Base-by-base conservation (phyloP, 1,140 invertebrate genomes). In the Pseudomyrmex flavicornis region DNA sequence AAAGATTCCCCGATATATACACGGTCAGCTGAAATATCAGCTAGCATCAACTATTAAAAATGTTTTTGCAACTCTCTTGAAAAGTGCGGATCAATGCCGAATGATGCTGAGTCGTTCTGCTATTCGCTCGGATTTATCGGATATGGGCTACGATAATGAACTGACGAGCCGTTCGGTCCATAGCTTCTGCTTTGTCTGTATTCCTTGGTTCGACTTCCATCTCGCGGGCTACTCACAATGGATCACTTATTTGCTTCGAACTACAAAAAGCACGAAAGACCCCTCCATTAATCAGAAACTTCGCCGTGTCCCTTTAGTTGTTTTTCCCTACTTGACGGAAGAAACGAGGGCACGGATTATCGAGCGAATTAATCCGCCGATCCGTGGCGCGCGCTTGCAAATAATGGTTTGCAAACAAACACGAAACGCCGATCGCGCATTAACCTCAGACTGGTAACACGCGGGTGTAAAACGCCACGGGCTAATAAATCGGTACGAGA, bases 341-440 rank as follows among this genome's bases (percentile, higher is more conserved):
- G 76, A 79, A 79, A 70, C 54, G 76, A 59, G 76, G 76, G 22
- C 76, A 70, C 20, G 66, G 44, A 80, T 70, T 80, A 80, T 72
- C 76, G 76, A 70, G 17, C 66, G 66, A 59, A 80, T 72, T 70
- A 80, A 70, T 69, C 65, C 50, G 35, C 13, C 65, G 54, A 79
- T 76, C 74, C 74, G 59, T 52, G 22, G 59, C 35, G 17, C 4
- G 35, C 35, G 35, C 52, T 79, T 52, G 76, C 76, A 70, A 79
- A 79, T 79, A 79, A 52, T 79, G 54, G 70, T 79, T 79, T 48
- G 20, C 76, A 70, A 79, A 70, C 65, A 79, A 79, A 79, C 66
- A 79, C 7, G 52, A 54, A 65, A 58, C 76, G 44, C 66, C n/a
- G 76, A 80, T 44, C 44, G 44, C 59, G 76, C 76, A 70, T 72